Percentiles rank a stretch among this genome's conserved stretches.
Evolutionary conservation across 2,113 vertebrate genomes (phyloP).

Genomic region (Myotis yumanensis): DNA sequence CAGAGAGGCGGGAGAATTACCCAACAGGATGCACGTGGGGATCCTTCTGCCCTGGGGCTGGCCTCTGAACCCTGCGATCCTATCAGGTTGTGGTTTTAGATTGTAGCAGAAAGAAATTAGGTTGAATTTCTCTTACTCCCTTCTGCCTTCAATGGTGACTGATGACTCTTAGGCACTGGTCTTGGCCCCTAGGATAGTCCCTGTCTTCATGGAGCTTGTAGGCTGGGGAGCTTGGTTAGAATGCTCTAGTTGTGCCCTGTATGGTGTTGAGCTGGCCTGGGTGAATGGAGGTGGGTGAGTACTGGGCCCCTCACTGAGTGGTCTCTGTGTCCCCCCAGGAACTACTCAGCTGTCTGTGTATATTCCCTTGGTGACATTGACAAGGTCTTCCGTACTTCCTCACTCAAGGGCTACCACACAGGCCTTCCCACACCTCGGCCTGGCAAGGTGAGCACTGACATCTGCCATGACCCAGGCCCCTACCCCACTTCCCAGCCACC

Average conservation of each 20-base stretch:
- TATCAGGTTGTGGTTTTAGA: neutral
- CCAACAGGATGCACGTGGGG: accelerated
- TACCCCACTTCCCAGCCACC: too few species aligned
- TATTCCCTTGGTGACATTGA: conserved; percentile 90
- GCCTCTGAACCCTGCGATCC: neutral
- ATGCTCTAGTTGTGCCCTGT: neutral
- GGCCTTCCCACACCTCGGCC: conserved; percentile 87
- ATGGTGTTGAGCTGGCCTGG: neutral
- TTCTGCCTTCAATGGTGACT: neutral
- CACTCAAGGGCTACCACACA: conserved; percentile 86
- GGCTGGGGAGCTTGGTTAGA: neutral
- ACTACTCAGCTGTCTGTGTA: conserved; percentile 92
- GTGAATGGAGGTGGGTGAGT: neutral
- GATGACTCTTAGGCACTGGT: neutral
- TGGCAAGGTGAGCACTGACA: conserved; percentile 85
- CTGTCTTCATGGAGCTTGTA: neutral
- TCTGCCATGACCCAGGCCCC: neutral
- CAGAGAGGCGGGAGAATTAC: neutral
- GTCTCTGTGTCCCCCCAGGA: conserved; percentile 82
- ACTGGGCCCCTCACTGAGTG: neutral
- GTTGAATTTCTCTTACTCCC: neutral
- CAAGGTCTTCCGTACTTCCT: conserved; percentile 87
- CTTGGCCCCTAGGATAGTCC: neutral
- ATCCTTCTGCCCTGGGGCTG: neutral
- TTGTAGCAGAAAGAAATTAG: neutral